A percentile compares a stretch with the other conserved stretches of the same genome.
These are phyloP conservation scores for Octonoba sinensis DNA, from an alignment of 2,888 invertebrate genomes.

Conservation along the genomic window DNA sequence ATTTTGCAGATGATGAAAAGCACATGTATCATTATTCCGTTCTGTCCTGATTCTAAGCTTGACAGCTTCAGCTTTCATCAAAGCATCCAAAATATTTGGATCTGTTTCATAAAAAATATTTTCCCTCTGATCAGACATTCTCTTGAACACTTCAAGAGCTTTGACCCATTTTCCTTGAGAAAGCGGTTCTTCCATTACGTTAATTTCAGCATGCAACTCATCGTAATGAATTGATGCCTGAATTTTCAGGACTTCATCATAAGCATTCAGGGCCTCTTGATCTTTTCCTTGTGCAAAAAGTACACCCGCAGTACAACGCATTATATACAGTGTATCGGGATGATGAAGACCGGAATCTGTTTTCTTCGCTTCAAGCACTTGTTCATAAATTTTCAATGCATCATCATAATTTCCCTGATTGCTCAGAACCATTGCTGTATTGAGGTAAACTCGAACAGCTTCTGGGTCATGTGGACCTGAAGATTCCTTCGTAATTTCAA, in stretches of 20 bases:
- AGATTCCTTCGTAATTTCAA: background rate
- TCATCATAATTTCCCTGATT: constrained; percentile 7
- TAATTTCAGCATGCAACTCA: background rate
- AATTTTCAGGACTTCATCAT: background rate
- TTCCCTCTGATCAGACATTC: background rate
- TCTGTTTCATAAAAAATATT: background rate
- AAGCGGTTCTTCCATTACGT: background rate
- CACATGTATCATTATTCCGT: background rate
- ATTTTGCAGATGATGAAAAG: background rate
- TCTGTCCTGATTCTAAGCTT: background rate
- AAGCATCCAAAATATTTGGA: background rate
- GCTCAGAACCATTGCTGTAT: background rate
- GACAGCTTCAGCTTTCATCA: background rate
- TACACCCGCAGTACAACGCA: background rate
- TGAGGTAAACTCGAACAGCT: background rate
- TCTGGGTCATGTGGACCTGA: background rate
- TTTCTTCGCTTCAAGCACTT: constrained; percentile 11
- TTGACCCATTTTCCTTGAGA: background rate
- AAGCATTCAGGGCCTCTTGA: background rate
- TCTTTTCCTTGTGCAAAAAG: constrained; percentile 7
- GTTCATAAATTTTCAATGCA: constrained; percentile 20
- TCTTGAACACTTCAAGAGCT: background rate
- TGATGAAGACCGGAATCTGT: constrained; percentile 19
- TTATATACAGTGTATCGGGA: constrained; percentile 1
- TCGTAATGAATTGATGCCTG: background rate